Evolutionary conservation across 2,888 invertebrate species (phyloP).

Genomic region (Phyllotreta cruciferae): DNA sequence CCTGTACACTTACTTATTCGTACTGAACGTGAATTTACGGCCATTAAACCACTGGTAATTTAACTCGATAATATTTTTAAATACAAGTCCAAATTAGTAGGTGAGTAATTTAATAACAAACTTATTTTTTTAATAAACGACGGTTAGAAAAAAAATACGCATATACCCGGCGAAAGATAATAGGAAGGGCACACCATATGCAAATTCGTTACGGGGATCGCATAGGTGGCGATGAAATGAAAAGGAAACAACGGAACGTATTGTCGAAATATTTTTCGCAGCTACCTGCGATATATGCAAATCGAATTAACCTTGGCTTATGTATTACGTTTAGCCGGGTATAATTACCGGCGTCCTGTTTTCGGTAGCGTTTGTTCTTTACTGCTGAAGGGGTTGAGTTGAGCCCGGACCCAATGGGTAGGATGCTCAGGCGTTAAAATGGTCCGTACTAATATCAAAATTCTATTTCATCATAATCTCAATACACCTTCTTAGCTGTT

Average conservation of each 20-base stretch:
- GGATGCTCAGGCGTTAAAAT: constrained; percentile 20
- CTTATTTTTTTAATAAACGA: no score
- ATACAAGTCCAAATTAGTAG: no score
- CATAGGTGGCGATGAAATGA: constrained; percentile 52
- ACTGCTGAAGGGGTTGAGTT: constrained; percentile 23
- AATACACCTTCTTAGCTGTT: no score
- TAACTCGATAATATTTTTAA: no score
- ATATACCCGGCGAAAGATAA: no score
- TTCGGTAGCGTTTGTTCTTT: constrained; percentile 38
- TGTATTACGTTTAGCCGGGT: constrained; percentile 36
- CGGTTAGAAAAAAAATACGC: no score
- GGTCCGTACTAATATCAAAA: constrained; percentile 17
- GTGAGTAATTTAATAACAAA: no score
- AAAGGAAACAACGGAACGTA: constrained; percentile 52
- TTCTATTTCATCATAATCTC: not conserved
- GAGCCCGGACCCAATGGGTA: constrained; percentile 11
- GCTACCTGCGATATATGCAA: constrained; percentile 54
- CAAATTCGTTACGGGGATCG: constrained; percentile 57
- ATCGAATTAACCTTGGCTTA: constrained; percentile 51
- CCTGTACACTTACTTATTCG: no score
- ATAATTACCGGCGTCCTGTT: constrained; percentile 49
- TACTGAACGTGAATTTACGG: no score
- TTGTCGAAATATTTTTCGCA: constrained; percentile 45
- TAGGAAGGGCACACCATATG: constrained; percentile 47
- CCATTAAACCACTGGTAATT: no score